A percentile compares a stretch with the other conserved stretches of the same genome.
phyloP scores from a whole-genome alignment of 1,140 invertebrate species.

The Nomia melanderi region DNA sequence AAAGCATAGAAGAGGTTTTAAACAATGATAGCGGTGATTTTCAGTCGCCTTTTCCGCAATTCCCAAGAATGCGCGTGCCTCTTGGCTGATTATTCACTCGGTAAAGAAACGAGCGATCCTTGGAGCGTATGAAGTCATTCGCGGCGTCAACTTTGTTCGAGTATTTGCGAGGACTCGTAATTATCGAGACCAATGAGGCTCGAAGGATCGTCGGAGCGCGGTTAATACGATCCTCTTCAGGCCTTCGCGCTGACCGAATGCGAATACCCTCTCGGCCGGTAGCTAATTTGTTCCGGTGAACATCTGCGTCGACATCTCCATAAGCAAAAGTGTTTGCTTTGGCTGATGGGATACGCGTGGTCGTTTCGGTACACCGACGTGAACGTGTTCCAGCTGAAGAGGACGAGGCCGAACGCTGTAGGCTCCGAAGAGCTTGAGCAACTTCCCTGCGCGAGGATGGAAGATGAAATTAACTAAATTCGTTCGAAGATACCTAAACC shows the following conservation, averaged over 20 bases:
- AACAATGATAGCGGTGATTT: background rate
- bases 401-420: no score
- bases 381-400: no score
- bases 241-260: background rate
- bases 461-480: no score
- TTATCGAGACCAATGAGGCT: background rate
- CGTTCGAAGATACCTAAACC: no score
- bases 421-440: no score
- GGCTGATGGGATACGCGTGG: background rate
- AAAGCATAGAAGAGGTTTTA: no score
- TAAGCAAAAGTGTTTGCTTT: conserved; percentile 13
- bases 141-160: background rate
- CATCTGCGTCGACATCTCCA: background rate
- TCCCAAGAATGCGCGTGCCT: background rate
- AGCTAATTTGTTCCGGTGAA: background rate
- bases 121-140: no score
- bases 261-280: background rate
- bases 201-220: background rate
- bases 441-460: no score
- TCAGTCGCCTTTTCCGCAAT: background rate
- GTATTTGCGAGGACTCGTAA: no score
- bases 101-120: background rate
- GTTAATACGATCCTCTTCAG: background rate
- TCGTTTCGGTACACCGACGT: background rate
- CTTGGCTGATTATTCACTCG: background rate